phyloP scores from a whole-genome alignment of 2,888 invertebrate genomes.

The Scaptomyza caliginosa region DNA sequence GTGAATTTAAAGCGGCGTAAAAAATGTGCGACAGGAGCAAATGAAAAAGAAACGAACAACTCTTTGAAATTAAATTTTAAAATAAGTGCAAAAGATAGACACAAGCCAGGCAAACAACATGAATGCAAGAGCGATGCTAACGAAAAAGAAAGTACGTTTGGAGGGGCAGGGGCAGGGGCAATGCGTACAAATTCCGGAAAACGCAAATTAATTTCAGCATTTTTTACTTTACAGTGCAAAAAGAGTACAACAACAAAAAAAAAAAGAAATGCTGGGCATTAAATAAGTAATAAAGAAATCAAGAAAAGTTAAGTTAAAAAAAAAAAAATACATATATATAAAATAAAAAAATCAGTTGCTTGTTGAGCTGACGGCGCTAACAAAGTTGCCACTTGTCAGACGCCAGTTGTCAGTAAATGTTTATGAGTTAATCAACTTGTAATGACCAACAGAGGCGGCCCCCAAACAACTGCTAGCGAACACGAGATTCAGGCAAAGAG shows the following conservation, averaged over 20 bases:
- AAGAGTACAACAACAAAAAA: conserved; percentile 5
- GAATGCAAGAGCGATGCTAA: conserved; percentile 26
- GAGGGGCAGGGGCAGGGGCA: not conserved
- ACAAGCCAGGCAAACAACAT: conserved; percentile 42
- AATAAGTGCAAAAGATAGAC: conserved; percentile 57
- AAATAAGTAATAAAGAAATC: conserved; percentile 79
- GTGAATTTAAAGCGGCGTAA: conserved; percentile 59
- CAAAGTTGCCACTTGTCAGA: conserved; percentile 78
- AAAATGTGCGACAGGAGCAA: conserved; percentile 51
- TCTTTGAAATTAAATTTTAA: conserved; percentile 73
- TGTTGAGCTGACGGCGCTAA: conserved; percentile 59
- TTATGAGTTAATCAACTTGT: conserved; percentile 79
- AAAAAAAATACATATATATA: not conserved
- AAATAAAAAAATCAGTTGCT: conserved; percentile 63
- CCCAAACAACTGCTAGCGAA: conserved; percentile 22
- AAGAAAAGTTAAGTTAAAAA: conserved; percentile 65
- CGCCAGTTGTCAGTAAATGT: conserved; percentile 79
- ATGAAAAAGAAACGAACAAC: conserved; percentile 36
- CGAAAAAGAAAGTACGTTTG: conserved; percentile 48
- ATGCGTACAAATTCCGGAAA: conserved; percentile 66
- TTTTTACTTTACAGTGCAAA: conserved; percentile 29
- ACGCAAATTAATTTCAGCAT: conserved; percentile 69
- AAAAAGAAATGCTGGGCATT: conserved; percentile 47
- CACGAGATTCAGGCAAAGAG: not conserved
- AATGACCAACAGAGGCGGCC: conserved; percentile 63